These are phyloP conservation scores for Nephrotoma guestfalica DNA, from an alignment of 2,888 invertebrate species.

Conservation along the genomic window DNA sequence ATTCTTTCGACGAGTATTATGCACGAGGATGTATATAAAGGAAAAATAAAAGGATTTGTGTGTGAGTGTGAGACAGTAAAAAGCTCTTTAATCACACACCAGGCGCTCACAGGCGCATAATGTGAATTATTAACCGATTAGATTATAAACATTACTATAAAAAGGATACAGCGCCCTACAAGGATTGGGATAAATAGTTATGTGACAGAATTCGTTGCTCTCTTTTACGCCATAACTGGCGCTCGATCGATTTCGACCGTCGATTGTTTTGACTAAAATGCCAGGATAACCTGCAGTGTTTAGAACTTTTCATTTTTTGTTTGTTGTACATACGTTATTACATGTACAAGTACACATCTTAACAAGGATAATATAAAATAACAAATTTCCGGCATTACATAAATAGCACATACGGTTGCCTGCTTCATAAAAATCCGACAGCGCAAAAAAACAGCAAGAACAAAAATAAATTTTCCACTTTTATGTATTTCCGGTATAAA, in stretches of 20 bases:
- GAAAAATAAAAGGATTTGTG: no score
- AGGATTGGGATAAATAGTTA: background rate
- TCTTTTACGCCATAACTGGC: background rate
- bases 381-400: background rate
- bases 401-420: background rate
- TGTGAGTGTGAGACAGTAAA: background rate
- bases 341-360: background rate
- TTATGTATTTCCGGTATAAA: background rate
- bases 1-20: background rate
- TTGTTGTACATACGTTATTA: background rate
- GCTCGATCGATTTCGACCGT: background rate
- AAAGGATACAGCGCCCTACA: background rate
- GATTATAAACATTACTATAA: background rate
- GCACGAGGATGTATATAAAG: background rate
- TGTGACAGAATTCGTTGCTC: background rate
- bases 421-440: background rate
- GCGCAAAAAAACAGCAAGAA: background rate
- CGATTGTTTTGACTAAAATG: background rate
- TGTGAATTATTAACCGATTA: background rate
- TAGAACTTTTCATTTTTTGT: background rate
- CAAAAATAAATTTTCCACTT: background rate
- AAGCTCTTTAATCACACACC: background rate
- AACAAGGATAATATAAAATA: background rate
- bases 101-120: background rate
- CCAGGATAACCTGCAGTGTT: background rate